A percentile compares a stretch with the other conserved stretches of the same genome.
Evolutionary conservation across 2,113 vertebrate species (phyloP).

Genomic region (Epinephelus cyanopodus): DNA sequence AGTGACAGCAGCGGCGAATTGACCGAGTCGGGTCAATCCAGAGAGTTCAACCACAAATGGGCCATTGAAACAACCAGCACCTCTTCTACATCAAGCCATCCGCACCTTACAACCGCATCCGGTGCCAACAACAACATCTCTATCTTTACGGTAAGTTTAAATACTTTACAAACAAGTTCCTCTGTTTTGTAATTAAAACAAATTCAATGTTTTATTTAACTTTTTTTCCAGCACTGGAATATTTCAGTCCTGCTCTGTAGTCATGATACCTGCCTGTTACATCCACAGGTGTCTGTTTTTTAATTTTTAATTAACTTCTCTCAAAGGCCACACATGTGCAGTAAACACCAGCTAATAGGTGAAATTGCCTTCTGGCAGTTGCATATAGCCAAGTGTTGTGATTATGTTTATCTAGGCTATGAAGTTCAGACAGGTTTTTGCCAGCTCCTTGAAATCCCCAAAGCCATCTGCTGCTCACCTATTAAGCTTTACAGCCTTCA

Average conservation of each 20-base stretch:
- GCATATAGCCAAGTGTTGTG: neutral
- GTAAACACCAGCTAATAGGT: neutral
- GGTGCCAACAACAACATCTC: no score
- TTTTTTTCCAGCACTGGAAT: neutral
- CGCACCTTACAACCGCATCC: conserved; percentile 50
- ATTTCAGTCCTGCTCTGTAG: no score
- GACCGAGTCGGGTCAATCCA: conserved; percentile 17
- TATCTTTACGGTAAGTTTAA: conserved; percentile 59
- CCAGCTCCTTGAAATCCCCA: conserved; percentile 61
- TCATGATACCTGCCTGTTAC: neutral
- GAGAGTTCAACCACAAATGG: conserved; percentile 77
- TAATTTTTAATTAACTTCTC: neutral
- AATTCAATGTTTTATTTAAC: neutral
- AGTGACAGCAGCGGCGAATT: neutral
- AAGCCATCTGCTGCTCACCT: conserved; percentile 64
- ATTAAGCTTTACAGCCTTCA: conserved; percentile 55
- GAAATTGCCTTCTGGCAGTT: neutral
- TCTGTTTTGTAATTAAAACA: neutral
- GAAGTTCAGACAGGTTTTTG: neutral
- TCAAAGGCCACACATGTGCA: neutral
- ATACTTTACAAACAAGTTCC: neutral
- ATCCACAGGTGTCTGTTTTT: neutral
- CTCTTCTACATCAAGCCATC: conserved; percentile 53
- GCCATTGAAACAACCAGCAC: conserved; percentile 74
- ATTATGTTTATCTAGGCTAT: conserved; percentile 24